Conservation (phyloP, 2,888 invertebrate genomes). For the Branchellion lobata region DNA sequence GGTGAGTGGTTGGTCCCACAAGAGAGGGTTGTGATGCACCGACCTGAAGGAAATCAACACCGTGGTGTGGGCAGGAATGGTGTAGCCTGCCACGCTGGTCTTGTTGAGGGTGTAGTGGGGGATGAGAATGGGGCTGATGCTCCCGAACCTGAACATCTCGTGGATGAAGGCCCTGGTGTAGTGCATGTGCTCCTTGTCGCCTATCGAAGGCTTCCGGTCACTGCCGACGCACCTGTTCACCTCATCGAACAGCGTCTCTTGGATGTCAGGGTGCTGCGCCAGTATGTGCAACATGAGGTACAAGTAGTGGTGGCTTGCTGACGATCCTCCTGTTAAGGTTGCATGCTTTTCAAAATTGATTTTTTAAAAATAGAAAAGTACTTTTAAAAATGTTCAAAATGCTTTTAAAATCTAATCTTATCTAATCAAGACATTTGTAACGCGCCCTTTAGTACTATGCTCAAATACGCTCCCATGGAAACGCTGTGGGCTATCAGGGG, state of each 20-base stretch:
- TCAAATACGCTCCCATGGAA: too few relatives aligned
- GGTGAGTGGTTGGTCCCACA: slow-evolving; percentile 50
- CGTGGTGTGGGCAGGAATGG: slow-evolving; percentile 44
- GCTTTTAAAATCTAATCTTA: too few relatives aligned
- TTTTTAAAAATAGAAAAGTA: too few relatives aligned
- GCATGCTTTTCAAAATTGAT: too few relatives aligned
- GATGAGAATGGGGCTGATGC: slow-evolving; percentile 46
- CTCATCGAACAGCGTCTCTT: slow-evolving; percentile 28
- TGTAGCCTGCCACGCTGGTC: slow-evolving; percentile 24
- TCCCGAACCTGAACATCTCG: slow-evolving; percentile 43
- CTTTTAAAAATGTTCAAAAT: too few relatives aligned
- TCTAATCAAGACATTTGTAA: too few relatives aligned
- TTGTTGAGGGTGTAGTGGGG: slow-evolving; percentile 43
- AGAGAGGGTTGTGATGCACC: slow-evolving; percentile 55
- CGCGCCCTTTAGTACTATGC: too few relatives aligned
- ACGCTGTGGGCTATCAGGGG: too few relatives aligned
- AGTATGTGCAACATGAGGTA: slow-evolving; percentile 46
- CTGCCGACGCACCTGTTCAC: slow-evolving; percentile 31
- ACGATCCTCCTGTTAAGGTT: slow-evolving; percentile 22
- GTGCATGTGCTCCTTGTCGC: slow-evolving; percentile 41
- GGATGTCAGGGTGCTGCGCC: slow-evolving; percentile 38
- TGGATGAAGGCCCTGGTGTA: slow-evolving; percentile 41
- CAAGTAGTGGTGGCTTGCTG: slow-evolving; percentile 42
- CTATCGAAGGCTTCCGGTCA: slow-evolving; percentile 3
- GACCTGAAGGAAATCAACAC: slow-evolving; percentile 57